Evolutionary conservation across 2,797 vertebrate species (phyloP), one percentile per base, ranked within the genome.

Genomic region (Cyprinodon diabolis): DNA sequence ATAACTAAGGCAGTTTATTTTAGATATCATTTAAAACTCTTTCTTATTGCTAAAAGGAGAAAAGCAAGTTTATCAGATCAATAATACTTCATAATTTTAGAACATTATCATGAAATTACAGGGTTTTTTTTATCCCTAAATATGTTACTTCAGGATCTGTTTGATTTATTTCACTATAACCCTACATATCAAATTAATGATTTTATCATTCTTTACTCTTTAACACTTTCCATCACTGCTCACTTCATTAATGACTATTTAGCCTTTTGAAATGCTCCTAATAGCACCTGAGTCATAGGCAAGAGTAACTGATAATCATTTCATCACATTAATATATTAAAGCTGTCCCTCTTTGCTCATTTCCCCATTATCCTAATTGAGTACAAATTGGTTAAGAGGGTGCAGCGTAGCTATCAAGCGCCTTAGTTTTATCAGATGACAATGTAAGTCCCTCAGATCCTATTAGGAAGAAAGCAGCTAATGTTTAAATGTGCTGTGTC

Each of bases 291-390:
- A 83, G 79, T 87, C 23, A 74, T 79, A 58, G 60, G 43, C 73
- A 77, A 82, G 76, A 71, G 92, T 93, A 89, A 90, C 92, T 93
- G 83, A 88, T 96, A 96, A 97, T 96, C 91, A 92, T 95, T 96
- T 96, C 95, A 96, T 96, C 96, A 96, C 93, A 94, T 96, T 96
- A 96, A 95, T 96, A 96, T 96, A 95, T 96, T 97, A 96, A 96
- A 93, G 92, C 96, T 96, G 95, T 91, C 94, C 95, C 95, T 95
- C 95, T 96, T 95, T 94, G 93, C 95, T 96, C 93, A 94, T 96
- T 96, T 96, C 94, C 94, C 96, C 95, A 96, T 98, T 97, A 97
- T 94, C 94, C 95, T 98, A 97, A 97, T 96, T 97, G 96, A 95
- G 94, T 93, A 89, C 91, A 95, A 96, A 96, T 96, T 96, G 95